Evolutionary conservation across 37 sponge, comb jelly and placozoan genomes (phyloP).

Genomic region (Spongilla lacustris): DNA sequence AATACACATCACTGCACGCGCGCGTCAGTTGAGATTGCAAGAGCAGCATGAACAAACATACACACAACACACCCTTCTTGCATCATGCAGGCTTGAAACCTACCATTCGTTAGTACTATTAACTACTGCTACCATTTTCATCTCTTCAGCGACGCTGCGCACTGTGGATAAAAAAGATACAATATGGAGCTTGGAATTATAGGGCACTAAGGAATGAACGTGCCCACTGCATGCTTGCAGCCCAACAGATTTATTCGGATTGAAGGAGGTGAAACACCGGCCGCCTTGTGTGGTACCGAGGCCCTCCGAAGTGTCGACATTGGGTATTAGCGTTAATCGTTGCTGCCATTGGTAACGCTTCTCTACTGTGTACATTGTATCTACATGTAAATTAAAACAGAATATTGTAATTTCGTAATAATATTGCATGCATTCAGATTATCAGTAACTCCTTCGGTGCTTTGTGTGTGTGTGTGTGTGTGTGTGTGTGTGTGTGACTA

Average conservation of each 20-base stretch:
- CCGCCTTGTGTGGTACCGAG: background rate
- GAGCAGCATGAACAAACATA: too few relatives aligned
- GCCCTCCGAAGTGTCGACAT: background rate
- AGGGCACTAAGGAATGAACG: background rate
- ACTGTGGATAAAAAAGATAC: slow-evolving; percentile 3
- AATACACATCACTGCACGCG: slow-evolving; percentile 57
- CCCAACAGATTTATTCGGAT: slow-evolving; percentile 55
- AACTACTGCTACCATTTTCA: slow-evolving; percentile 47
- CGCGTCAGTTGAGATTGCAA: background rate
- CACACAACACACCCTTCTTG: too few relatives aligned
- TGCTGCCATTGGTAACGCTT: background rate
- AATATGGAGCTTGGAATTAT: background rate
- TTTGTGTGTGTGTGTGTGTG: background rate
- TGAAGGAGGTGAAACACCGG: background rate
- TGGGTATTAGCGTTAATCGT: background rate
- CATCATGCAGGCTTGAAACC: background rate
- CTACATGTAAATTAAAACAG: background rate
- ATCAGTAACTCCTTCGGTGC: background rate
- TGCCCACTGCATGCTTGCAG: slow-evolving; percentile 70
- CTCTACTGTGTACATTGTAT: background rate
- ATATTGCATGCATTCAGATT: background rate
- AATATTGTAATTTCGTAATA: too few relatives aligned
- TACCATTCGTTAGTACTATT: slow-evolving; percentile 58
- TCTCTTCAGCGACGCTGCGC: slow-evolving; percentile 51
- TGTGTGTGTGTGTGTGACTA: background rate